A percentile compares a stretch with the other conserved stretches of the same genome.
phyloP scores from a whole-genome alignment of 2,113 vertebrate genomes.

The Cyphomyrus discorhynchus region DNA sequence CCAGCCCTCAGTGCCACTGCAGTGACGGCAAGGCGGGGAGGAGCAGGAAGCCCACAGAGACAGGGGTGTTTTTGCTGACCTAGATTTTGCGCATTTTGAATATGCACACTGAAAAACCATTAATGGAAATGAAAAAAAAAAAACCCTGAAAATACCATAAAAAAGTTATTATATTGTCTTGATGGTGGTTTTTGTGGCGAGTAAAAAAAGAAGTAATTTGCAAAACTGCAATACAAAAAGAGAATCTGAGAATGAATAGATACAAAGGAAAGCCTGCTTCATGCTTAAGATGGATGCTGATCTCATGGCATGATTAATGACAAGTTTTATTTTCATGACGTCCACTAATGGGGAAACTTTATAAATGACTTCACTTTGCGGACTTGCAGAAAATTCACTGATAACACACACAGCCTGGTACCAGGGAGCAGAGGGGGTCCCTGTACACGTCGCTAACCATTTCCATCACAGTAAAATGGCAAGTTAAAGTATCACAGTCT shows the following conservation, averaged over 20 bases:
- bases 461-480: background rate
- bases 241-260: background rate
- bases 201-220: background rate
- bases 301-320: background rate
- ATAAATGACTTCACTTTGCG: background rate
- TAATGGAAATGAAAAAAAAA: background rate
- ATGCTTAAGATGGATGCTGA: background rate
- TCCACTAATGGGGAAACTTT: background rate
- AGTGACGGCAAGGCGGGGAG: background rate
- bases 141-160: background rate
- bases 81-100: background rate
- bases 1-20: background rate
- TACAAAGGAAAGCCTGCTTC: background rate
- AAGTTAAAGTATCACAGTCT: too few species aligned
- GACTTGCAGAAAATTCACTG: background rate
- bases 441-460: background rate
- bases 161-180: too few species aligned
- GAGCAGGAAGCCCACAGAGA: background rate
- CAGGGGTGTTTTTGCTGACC: background rate
- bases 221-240: background rate
- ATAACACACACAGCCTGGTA: background rate
- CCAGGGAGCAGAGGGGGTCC: background rate
- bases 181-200: background rate
- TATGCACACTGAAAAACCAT: background rate
- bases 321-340: background rate